phyloP scores from a whole-genome alignment of 2,113 vertebrate genomes.

The Catharus bicknelli region DNA sequence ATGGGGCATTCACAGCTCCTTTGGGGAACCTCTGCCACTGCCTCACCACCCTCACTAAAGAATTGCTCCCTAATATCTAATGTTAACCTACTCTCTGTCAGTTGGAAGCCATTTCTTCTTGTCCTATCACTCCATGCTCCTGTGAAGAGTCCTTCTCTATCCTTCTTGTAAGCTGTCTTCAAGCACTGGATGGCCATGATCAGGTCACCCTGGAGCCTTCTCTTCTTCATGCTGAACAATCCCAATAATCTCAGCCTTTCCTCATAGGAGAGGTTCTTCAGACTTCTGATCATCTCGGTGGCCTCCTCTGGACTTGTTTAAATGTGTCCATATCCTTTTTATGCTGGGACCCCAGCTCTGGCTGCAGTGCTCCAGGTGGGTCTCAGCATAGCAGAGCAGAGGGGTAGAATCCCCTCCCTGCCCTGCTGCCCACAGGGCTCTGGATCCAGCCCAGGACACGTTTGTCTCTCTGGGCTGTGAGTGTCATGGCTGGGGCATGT shows the following conservation, averaged over 20 bases:
- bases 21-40: not conserved
- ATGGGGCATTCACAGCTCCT: not conserved
- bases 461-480: too few relatives aligned
- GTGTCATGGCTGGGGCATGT: too few relatives aligned
- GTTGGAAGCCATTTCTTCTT: not conserved
- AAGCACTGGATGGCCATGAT: not conserved
- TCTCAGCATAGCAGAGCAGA: not conserved
- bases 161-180: not conserved
- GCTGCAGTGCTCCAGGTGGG: not conserved
- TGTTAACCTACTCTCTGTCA: not conserved
- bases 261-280: not conserved
- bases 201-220: not conserved
- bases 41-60: not conserved
- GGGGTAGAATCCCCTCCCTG: not conserved
- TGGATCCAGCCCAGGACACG: too few relatives aligned
- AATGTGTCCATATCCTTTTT: not conserved
- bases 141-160: not conserved
- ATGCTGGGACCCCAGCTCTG: not conserved
- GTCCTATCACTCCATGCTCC: not conserved
- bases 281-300: not conserved
- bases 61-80: not conserved
- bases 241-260: not conserved
- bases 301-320: not conserved
- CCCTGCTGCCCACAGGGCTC: too few relatives aligned
- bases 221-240: not conserved